Evolutionary conservation across 2,113 vertebrate genomes (phyloP), one percentile per base, ranked within the genome.

Genomic region (Ciconia maguari): DNA sequence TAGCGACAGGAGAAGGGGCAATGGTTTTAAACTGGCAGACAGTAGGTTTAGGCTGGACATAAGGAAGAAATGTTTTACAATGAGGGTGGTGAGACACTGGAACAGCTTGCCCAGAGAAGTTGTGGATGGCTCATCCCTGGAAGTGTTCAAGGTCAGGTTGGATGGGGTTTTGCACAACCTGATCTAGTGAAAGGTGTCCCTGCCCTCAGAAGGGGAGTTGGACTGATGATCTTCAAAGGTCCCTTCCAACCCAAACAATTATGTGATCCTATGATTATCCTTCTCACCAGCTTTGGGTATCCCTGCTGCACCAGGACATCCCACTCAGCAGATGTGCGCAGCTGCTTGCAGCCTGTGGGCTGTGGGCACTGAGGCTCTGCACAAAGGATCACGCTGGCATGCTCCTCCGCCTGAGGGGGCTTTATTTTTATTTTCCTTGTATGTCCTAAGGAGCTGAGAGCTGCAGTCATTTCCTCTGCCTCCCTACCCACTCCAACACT

Each of bases 351-450:
- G 78, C 62, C 46, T 1, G 1, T 36, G 36, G 62, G 52, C 65
- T 27, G n/a, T 36, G 72, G 77, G 51, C n/a, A 5, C 25, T 7
- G 7, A 18, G 27, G 19, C 18, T 48, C 27, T 14, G 60, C 5
- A 3, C 55, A 34, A 11, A 58, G 34, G 7, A 66, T 6, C 36
- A 13, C 1, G 3, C 54, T 68, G 74, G 36, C 66, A 86, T 1
- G 2, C 27, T 65, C 36, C 74, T 1, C 1, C 2, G 0, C 17
- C 32, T 9, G 0, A 4, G 7, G 24, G 5, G 7, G 18, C 15
- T 5, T 6, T 51, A 42, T 42, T 36, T 49, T 69, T 74, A 36
- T 62, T 82, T 82, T n/a, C 42, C 49, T 32, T 57, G 15, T 29
- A 24, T 13, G 13, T 5, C 1, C 26, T n/a, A 11, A 36, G 46